phyloP scores from a whole-genome alignment of 2,888 invertebrate species.

The Sinotaia quadrata region DNA sequence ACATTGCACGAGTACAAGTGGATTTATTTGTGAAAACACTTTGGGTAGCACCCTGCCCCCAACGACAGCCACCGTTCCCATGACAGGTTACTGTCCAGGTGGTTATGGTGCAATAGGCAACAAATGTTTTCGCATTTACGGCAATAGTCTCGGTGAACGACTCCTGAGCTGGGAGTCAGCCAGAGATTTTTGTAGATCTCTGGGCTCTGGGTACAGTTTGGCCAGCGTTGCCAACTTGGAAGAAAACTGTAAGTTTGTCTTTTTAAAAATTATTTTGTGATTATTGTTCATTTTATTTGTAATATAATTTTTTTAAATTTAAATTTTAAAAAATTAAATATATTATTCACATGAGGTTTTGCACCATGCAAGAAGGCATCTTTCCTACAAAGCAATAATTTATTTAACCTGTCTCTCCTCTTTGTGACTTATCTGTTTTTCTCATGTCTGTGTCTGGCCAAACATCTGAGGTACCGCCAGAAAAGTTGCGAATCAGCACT shows the following conservation, averaged over 20 bases:
- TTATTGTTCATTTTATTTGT: no score
- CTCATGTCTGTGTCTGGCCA: no score
- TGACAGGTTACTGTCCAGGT: slow-evolving; percentile 51
- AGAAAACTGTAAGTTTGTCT: slow-evolving; percentile 53
- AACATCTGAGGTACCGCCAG: no score
- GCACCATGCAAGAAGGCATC: no score
- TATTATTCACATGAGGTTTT: no score
- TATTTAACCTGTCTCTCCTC: no score
- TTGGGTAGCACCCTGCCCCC: slow-evolving; percentile 33
- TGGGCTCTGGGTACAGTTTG: slow-evolving; percentile 40
- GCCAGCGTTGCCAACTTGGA: slow-evolving; percentile 48
- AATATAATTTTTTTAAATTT: no score
- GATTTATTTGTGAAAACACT: slow-evolving; percentile 54
- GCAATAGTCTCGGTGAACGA: slow-evolving; percentile 26
- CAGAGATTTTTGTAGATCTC: neutral
- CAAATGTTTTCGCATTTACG: slow-evolving; percentile 52
- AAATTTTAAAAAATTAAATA: no score
- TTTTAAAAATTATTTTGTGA: no score
- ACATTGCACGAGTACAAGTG: slow-evolving; percentile 47
- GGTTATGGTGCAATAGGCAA: slow-evolving; percentile 48
- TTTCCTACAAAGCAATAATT: no score
- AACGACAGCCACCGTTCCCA: slow-evolving; percentile 42
- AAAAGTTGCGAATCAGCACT: no score
- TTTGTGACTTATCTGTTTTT: no score
- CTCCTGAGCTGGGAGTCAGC: neutral